Base-by-base conservation (phyloP, 2,113 vertebrate species). In the Lagenorhynchus albirostris region DNA sequence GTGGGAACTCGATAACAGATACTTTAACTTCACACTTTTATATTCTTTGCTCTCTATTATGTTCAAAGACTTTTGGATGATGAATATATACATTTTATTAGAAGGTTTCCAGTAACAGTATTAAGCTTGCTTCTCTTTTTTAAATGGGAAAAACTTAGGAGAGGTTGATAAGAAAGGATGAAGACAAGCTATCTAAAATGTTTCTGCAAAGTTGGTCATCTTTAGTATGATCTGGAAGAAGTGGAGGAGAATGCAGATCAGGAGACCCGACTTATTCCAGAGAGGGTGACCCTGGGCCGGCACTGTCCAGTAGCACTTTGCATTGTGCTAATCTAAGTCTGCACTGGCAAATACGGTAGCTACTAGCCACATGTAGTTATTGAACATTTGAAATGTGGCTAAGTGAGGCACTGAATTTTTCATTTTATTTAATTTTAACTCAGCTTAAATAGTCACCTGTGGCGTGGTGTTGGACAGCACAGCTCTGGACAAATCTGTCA, bases 31-130 rank as follows among this genome's bases (percentile, higher is more conserved):
- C n/a, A 67, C 12, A 71, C 33, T 77, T 89, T 58, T 55, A 25
- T 36, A 63, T 79, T 55, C 55, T 53, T 96, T 83, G 15, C 6
- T 62, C 23, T 86, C 7, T 76, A 18, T 91, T 94, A 23, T 13
- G 7, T 76, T 93, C 26, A 77, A 55, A 80, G 44, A 53, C 55
- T 95, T 96, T 89, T 50, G 55, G 83, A 41, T 92, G 21, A 67
- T 83, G 58, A 71, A n/a, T 79, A 14, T 68, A 21, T 44, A 26
- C 8, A 47, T 73, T 25, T 60, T 83, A 5, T 93, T 95, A 93
- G 74, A 95, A 62, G 38, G 41, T 83, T 92, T 97, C 82, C 53
- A 47, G 95, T 82, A 87, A 92, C 91, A 89, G 68, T 92, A 47
- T 11, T 94, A 79, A 89, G 62, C n/a, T 95, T 68, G 50, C 11